phyloP scores from a whole-genome alignment of 2,113 vertebrate species.

The Cottus gobio region DNA sequence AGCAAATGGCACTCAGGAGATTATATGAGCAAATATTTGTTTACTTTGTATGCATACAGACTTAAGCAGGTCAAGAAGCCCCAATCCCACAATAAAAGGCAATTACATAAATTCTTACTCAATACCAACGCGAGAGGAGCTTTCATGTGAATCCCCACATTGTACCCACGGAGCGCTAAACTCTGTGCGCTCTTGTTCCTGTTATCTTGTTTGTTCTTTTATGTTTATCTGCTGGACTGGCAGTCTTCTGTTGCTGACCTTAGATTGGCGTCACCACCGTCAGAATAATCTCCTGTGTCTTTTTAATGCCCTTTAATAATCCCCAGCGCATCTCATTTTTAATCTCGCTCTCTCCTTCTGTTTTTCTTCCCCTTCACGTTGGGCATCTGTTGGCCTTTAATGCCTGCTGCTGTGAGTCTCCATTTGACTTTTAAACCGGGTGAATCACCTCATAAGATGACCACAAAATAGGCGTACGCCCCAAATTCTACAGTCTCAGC shows the following conservation, averaged over 20 bases:
- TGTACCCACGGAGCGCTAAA: conserved; percentile 1
- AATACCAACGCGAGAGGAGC: conserved; percentile 9
- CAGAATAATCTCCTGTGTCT: conserved; percentile 80
- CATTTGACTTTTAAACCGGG: conserved; percentile 51
- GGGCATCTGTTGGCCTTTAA: conserved; percentile 75
- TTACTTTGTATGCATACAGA: conserved; percentile 36
- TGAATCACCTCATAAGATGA: conserved; percentile 25
- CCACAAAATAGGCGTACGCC: conserved; percentile 20
- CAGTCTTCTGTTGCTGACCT: conserved; percentile 63
- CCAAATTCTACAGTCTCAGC: conserved; percentile 10
- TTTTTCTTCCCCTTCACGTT: conserved; percentile 73
- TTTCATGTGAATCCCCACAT: conserved; percentile 34
- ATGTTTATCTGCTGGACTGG: conserved; percentile 49
- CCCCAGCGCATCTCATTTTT: conserved; percentile 73
- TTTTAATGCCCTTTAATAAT: conserved; percentile 84
- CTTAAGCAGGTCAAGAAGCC: conserved; percentile 47
- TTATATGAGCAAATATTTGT: conserved; percentile 30
- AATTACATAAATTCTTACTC: conserved; percentile 19
- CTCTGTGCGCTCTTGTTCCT: conserved; percentile 8
- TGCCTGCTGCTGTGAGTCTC: conserved; percentile 53
- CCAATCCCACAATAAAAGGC: conserved; percentile 19
- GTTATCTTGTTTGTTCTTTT: conserved; percentile 56
- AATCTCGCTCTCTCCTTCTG: conserved; percentile 77
- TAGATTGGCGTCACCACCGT: conserved; percentile 55
- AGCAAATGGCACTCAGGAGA: conserved; percentile 43